Base-by-base conservation (phyloP, 2,113 vertebrate species). In the Vulpes vulpes region DNA sequence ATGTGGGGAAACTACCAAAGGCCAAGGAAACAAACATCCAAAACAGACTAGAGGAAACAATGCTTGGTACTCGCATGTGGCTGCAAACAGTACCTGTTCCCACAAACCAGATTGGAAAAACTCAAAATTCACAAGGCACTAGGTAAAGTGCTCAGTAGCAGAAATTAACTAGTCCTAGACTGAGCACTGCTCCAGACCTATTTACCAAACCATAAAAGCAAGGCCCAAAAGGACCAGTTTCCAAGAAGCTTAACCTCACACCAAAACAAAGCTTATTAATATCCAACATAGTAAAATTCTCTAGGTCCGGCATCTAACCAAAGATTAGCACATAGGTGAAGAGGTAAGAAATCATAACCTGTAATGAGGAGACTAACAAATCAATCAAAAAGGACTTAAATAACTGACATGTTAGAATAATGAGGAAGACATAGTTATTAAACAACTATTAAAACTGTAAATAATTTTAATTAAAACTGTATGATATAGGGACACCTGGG, bases 371-470 rank as follows among this genome's bases (percentile, higher is more conserved):
- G 51, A 93, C 25, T 49, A 89, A 95, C 53, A 23, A 57, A 73
- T 93, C 43, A 30, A 83, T 53, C 32, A 90, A 82, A 94, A 81
- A 19, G 67, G n/a, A 89, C 27, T 53, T 20, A 43, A 43, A 67
- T 27, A 78, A 80, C 27, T 87, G 64, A 96, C 19, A 73, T 12
- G 25, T n/a, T 91, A 95, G 49, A 93, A 84, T 22, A 93, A 84
- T 22, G 14, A 93, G 62, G 12, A 83, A 30, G 16, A 83, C 15
- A 87, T 17, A 74, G 35, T 59, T 73, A 81, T 23, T n/a, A 90
- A 71, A 22, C 2, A 38, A 30, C 25, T 82, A 96, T 38, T 57
- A 83, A 71, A 79, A 79, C 32, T 89, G 19, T 49, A 43, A 43
- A 43, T 43, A 43, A 43, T 43, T 43, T 43, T 43, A 43, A 43